Conservation (phyloP, 2,888 invertebrate species). For the Dromius quadrimaculatus region DNA sequence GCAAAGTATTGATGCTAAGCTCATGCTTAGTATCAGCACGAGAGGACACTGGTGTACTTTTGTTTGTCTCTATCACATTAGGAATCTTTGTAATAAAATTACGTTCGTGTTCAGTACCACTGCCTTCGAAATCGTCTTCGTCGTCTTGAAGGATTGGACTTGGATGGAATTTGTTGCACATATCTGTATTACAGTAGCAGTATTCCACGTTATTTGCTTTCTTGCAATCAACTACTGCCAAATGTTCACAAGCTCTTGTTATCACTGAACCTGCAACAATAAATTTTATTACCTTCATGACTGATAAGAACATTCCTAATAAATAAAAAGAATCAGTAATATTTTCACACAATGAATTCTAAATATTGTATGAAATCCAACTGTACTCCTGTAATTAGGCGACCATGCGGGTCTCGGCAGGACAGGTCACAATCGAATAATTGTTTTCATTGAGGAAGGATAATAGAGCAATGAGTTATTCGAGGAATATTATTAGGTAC, state of each 20-base stretch:
- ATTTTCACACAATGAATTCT: too few species aligned
- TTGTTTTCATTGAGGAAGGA: too few species aligned
- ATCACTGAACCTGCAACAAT: slow-evolving; percentile 50
- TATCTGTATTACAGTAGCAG: slow-evolving; percentile 62
- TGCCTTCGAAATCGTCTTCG: slow-evolving; percentile 31
- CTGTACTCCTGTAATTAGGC: too few species aligned
- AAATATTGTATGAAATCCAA: neutral
- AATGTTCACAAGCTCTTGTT: slow-evolving; percentile 59
- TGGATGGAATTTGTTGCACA: slow-evolving; percentile 59
- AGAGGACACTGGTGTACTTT: neutral
- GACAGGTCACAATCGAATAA: too few species aligned
- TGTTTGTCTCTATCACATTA: neutral
- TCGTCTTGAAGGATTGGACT: slow-evolving; percentile 16
- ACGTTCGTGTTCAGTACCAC: slow-evolving; percentile 9
- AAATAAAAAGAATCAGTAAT: too few species aligned
- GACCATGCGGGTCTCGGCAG: too few species aligned
- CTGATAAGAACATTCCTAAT: too few species aligned
- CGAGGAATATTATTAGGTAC: neutral
- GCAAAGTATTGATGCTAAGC: slow-evolving; percentile 33
- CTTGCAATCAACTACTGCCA: slow-evolving; percentile 61
- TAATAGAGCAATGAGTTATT: neutral
- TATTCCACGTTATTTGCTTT: slow-evolving; percentile 61
- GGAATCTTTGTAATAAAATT: neutral
- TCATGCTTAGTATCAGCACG: neutral
- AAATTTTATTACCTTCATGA: too few species aligned